Conservation (phyloP, 2,113 vertebrate genomes). For the Ardeotis arabs region DNA sequence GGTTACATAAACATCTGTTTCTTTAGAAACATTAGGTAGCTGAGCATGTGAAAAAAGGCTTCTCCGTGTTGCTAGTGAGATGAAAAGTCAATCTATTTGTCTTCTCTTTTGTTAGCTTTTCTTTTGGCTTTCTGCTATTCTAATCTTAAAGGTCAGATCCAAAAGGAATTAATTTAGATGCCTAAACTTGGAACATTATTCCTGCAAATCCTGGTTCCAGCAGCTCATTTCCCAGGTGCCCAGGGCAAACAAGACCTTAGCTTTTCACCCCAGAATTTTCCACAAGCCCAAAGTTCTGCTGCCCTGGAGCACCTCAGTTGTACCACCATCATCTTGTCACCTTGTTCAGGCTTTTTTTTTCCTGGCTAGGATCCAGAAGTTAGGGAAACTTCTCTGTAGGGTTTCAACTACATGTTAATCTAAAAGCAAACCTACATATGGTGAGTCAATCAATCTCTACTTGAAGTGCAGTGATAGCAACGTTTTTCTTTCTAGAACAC, state of each 20-base stretch:
- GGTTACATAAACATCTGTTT: not conserved
- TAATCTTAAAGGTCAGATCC: not conserved
- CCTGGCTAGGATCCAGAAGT: not conserved
- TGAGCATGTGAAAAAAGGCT: not conserved
- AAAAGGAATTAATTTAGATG: not conserved
- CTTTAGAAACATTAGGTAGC: not conserved
- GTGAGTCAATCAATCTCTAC: constrained; percentile 39
- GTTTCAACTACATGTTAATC: constrained; percentile 18
- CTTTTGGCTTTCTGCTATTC: not conserved
- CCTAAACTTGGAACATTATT: not conserved
- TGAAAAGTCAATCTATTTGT: not conserved
- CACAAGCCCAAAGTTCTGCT: not conserved
- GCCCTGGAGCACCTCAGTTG: not conserved
- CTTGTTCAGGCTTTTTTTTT: not conserved
- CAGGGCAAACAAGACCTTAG: not conserved
- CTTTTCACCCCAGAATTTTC: not conserved
- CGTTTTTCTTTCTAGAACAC: constrained; percentile 21
- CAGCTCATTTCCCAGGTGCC: not conserved
- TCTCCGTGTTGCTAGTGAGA: not conserved
- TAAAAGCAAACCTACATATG: constrained; percentile 34
- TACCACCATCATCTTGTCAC: not conserved
- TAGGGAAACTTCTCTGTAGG: not conserved
- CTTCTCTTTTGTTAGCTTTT: not conserved
- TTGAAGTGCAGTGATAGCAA: not conserved
- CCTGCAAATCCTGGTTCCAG: not conserved